Conservation (phyloP, 1,140 invertebrate genomes). For the Aethina tumida region DNA sequence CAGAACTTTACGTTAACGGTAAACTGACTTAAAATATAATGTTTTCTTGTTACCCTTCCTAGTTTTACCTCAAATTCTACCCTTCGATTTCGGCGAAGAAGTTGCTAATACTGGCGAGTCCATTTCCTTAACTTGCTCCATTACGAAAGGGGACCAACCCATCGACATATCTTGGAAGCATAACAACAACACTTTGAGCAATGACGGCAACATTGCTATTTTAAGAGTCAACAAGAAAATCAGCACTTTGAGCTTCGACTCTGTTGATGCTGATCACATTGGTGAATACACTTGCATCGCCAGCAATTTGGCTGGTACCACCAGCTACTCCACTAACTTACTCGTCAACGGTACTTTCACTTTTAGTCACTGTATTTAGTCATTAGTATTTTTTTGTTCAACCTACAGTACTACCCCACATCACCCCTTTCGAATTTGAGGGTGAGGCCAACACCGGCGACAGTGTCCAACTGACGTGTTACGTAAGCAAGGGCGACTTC, state of each 20-base stretch:
- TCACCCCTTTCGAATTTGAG: conserved; percentile 37
- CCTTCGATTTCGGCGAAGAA: conserved; percentile 54
- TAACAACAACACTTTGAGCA: conserved; percentile 28
- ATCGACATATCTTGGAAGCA: conserved; percentile 49
- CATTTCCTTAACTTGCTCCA: conserved; percentile 47
- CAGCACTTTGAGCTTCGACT: conserved; percentile 61
- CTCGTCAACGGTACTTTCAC: conserved; percentile 45
- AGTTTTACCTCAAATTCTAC: conserved; percentile 56
- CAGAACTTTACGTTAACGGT: conserved; percentile 64
- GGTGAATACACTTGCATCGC: conserved; percentile 67
- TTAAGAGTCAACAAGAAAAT: conserved; percentile 54
- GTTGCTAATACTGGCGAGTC: conserved; percentile 54
- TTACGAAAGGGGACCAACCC: conserved; percentile 59
- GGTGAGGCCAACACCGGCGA: conserved; percentile 54
- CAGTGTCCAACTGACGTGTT: conserved; percentile 56
- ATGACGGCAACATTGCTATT: conserved; percentile 46
- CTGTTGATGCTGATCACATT: conserved; percentile 54
- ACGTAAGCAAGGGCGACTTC: conserved; percentile 60
- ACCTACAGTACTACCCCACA: conserved; percentile 14
- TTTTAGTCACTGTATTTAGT: conserved; percentile 34
- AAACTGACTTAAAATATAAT: neutral
- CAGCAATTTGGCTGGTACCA: conserved; percentile 50
- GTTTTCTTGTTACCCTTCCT: conserved; percentile 6
- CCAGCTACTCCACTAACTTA: conserved; percentile 39
- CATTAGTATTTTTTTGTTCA: conserved; percentile 7